Evolutionary conservation across 2,113 vertebrate species (phyloP), one percentile per base, ranked within the genome.

Genomic region (Austrofundulus limnaeus): DNA sequence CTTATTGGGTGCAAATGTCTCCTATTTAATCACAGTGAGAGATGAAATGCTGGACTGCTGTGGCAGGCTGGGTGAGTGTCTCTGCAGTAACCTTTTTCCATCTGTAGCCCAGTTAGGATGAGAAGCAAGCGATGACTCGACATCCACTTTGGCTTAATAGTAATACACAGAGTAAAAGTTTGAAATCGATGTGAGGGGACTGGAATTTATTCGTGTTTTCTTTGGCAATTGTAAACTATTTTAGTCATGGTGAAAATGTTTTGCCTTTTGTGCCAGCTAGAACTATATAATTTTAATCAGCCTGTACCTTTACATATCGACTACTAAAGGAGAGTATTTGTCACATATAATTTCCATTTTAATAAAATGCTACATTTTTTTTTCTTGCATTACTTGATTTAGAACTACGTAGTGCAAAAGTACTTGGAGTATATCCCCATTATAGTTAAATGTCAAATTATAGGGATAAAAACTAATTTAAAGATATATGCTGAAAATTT

Each of bases 1-100:
- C 75, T 83, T 83, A 87, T 86, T 80, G 56, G 67, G 72, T 84
- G 80, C 74, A 78, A 82, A 86, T 68, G 83, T 88, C 78, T 83
- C 50, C 58, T 61, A 70, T 86, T 90, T 87, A 79, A 85, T 90
- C 85, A 87, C 69, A 34, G 37, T 80, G 75, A 87, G 52, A 84
- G 69, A 88, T 85, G 78, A 85, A 78, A 81, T 58, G 63, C 66
- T 72, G 74, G 59, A 76, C 49, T 63, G 42, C 34, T 51, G 38
- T 62, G 59, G 71, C 69, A 70, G 80, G 72, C 70, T 74, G 65
- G 49, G 41, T 50, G 70, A 80, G 55, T 79, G 58, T 72, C 73
- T 74, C 74, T 61, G 65, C 57, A 63, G 52, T 74, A 85, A 91
- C 86, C 71, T 70, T 58, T 85, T 79, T 78, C 70, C 53, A 83